phyloP scores from a whole-genome alignment of 2,888 invertebrate genomes.

The Ectemnius cavifrons region DNA sequence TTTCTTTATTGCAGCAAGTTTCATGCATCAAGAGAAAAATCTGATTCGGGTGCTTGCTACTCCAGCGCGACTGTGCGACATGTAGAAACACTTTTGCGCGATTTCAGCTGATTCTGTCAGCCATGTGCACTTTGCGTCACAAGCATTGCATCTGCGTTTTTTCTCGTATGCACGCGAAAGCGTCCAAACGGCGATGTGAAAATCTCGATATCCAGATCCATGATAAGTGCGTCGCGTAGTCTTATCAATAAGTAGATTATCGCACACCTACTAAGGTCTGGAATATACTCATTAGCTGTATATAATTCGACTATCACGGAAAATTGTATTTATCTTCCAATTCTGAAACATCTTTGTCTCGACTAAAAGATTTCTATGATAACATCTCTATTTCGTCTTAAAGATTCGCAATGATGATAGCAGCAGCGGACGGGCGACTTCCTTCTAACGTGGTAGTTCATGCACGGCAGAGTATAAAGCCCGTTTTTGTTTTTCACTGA shows the following conservation, averaged over 20 bases:
- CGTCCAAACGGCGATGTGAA: too few species aligned
- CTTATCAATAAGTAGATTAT: too few species aligned
- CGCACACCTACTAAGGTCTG: neutral
- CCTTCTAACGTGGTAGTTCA: neutral
- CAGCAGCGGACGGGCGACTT: neutral
- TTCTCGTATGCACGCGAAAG: too few species aligned
- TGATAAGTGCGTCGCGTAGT: too few species aligned
- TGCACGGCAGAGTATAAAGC: neutral
- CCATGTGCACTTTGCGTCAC: too few species aligned
- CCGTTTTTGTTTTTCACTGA: neutral
- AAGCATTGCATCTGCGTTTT: too few species aligned
- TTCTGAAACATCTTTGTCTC: neutral
- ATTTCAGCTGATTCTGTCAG: slow-evolving; percentile 1
- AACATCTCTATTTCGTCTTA: neutral
- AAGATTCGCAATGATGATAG: neutral
- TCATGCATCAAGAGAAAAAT: too few species aligned
- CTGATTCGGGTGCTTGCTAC: neutral
- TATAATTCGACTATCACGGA: neutral
- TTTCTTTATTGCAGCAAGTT: slow-evolving; percentile 4
- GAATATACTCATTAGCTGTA: neutral
- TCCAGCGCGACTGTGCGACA: slow-evolving; percentile 41
- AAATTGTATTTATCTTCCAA: neutral
- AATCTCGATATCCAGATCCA: too few species aligned
- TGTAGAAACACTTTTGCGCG: slow-evolving; percentile 22
- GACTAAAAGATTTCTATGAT: neutral